Evolutionary conservation across 2,113 vertebrate genomes (phyloP).

Genomic region (Eptesicus fuscus): DNA sequence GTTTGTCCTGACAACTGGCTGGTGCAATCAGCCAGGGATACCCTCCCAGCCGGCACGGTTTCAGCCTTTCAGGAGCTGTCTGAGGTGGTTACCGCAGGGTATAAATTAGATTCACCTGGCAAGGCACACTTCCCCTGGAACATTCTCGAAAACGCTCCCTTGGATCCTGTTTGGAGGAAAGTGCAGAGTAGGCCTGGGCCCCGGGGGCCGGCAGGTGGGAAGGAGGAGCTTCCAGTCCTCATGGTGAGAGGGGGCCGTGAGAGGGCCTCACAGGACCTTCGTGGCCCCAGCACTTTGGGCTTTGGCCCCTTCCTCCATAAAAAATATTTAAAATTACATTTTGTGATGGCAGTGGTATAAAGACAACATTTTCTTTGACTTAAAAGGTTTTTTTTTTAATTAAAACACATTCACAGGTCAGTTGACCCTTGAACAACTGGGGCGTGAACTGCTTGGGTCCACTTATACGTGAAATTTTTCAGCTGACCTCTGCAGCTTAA

Average conservation of each 20-base stretch:
- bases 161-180: background rate
- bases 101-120: conserved; percentile 48
- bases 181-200: background rate
- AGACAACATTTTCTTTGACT: background rate
- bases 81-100: background rate
- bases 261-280: accelerated
- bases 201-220: background rate
- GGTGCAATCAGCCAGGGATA: background rate
- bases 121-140: background rate
- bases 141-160: background rate
- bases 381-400: background rate
- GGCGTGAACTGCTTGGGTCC: background rate
- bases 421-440: background rate
- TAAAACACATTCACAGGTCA: background rate
- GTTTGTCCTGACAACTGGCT: background rate
- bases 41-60: background rate
- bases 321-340: background rate
- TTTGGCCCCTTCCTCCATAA: background rate
- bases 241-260: background rate
- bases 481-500: background rate
- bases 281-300: background rate
- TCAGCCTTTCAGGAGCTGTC: conserved; percentile 29
- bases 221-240: background rate
- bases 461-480: background rate
- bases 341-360: background rate